Conservation (phyloP, 1,140 invertebrate species). For the Phocides pigmalion region DNA sequence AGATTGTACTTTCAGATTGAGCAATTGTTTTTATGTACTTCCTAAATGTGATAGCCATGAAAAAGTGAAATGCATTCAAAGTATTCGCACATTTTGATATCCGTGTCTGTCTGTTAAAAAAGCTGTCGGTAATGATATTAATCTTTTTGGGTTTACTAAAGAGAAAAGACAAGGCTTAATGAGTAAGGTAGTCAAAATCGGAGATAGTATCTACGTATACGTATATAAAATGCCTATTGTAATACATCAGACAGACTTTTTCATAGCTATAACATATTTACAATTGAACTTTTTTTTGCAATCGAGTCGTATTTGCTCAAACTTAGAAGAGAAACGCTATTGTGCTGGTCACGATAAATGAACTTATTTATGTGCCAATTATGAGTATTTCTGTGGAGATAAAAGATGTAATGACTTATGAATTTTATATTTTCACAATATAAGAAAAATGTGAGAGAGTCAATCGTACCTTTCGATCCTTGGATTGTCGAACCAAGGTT, state of each 20-base stretch:
- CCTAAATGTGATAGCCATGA: conserved; percentile 10
- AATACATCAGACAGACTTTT: background rate
- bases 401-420: conserved; percentile 51
- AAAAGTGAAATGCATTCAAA: background rate
- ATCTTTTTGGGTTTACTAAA: background rate
- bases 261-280: background rate
- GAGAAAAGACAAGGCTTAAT: too few species aligned
- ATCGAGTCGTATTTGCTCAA: conserved; percentile 51
- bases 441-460: conserved; percentile 35
- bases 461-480: conserved; percentile 29
- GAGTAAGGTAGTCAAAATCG: too few species aligned
- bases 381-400: conserved; percentile 40
- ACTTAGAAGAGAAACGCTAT: conserved; percentile 37
- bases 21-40: conserved; percentile 7
- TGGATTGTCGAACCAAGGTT: conserved; percentile 21
- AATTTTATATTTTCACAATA: conserved; percentile 51
- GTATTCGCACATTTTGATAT: too few species aligned
- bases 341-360: conserved; percentile 62
- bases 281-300: conserved; percentile 4
- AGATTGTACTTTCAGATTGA: conserved; percentile 4
- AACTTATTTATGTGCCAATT: conserved; percentile 60
- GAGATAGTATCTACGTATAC: background rate
- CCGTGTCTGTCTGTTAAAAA: too few species aligned
- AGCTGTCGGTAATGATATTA: background rate
- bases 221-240: background rate